Evolutionary conservation across 1,140 invertebrate species (phyloP), one percentile per base, ranked within the genome.

Genomic region (Sarcophaga bullata): DNA sequence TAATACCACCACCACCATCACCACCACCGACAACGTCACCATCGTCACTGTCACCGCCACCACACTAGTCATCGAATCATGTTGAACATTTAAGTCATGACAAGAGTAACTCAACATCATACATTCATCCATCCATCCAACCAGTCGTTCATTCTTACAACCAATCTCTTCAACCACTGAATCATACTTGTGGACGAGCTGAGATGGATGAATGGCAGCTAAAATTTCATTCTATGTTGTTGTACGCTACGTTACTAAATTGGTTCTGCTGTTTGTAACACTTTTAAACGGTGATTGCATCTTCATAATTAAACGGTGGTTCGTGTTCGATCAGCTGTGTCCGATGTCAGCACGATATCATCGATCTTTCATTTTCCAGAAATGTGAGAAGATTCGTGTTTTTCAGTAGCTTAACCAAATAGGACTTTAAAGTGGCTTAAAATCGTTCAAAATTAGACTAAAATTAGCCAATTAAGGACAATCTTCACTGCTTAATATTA

Each of bases 81-180:
- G 54, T 58, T 58, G 15, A 58, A 58, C 54, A 58, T 58, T 58
- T 58, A 15, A 58, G 54, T 58, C 54, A 58, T 58, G 54, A 58
- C 54, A 58, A 58, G 13, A 58, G 54, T 58, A 58, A 3, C 54
- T 58, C 54, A 58, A 58, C 54, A n/a, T 58, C 54, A 58, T n/a
- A 1, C 54, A 58, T 6, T 4, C 25, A 37, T 1, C 25, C 25
- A 37, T 1, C 54, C 54, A 58, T 0, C n/a, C 54, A 58, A 2
- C 13, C 54, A 58, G 6, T 6, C 54, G 25, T 58, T n/a, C 54
- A 58, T n/a, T 7, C 54, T n/a, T 6, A 37, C 25, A 37, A 37
- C 25, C 25, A 37, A 37, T n/a, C 54, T 15, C 0, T 15, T n/a
- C 15, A 7, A 7, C 54, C 15, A 7, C 13, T n/a, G 7, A 58